These are phyloP conservation scores for Rousettus madagascariensis DNA, from an alignment of 2,797 vertebrate species.

Conservation along the genomic window DNA sequence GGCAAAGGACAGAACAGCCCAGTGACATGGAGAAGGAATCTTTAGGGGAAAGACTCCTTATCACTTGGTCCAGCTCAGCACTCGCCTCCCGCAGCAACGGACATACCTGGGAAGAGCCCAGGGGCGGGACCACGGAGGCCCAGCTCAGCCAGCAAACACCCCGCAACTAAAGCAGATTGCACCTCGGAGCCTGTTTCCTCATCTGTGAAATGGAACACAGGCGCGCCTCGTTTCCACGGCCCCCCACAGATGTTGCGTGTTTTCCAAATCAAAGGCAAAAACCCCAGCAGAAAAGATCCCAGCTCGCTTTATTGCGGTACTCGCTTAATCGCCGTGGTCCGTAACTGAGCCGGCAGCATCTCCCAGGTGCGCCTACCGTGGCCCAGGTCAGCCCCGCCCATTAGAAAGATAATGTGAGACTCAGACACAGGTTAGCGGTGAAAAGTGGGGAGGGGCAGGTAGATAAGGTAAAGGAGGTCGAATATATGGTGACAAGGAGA, in stretches of 20 bases:
- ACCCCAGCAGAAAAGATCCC: too few relatives aligned
- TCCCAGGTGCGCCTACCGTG: neutral
- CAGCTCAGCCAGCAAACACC: neutral
- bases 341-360: rapidly evolving
- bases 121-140: neutral
- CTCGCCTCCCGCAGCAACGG: neutral
- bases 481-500: too few relatives aligned
- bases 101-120: rapidly evolving
- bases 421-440: too few relatives aligned
- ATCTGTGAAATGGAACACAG: neutral
- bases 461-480: too few relatives aligned
- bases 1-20: neutral
- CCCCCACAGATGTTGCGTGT: neutral
- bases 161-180: rapidly evolving
- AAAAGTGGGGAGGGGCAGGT: too few relatives aligned
- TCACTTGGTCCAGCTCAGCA: rapidly evolving
- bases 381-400: neutral
- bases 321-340: rapidly evolving
- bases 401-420: rapidly evolving
- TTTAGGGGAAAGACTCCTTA: neutral
- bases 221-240: rapidly evolving
- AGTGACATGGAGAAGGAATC: rapidly evolving
- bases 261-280: neutral
- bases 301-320: rapidly evolving
- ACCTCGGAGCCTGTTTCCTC: neutral